These are phyloP conservation scores for Psettodes erumei DNA, from an alignment of 2,113 vertebrate genomes.

Conservation along the genomic window DNA sequence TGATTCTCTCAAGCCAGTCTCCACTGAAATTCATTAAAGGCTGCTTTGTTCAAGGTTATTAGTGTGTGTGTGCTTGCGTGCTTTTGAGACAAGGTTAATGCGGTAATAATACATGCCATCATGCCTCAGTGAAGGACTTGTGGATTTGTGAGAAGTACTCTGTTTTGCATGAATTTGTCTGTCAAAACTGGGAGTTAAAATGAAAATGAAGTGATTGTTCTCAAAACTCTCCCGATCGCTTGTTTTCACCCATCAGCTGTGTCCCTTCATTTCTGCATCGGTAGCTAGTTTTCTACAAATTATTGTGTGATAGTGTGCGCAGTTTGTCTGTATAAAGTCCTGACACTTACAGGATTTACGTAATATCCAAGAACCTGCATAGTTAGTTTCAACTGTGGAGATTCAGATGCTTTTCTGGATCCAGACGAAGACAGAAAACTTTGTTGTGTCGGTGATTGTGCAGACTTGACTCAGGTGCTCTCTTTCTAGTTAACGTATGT, in stretches of 20 bases:
- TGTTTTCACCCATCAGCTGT: too few relatives aligned
- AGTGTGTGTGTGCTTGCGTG: conserved; percentile 22
- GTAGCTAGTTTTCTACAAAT: background rate
- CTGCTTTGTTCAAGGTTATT: conserved; percentile 74
- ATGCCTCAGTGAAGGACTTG: conserved; percentile 8
- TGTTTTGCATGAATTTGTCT: background rate
- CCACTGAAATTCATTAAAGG: conserved; percentile 66
- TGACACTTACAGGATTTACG: background rate
- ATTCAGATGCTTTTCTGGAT: background rate
- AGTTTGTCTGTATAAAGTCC: background rate
- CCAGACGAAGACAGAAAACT: background rate
- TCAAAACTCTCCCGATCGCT: background rate
- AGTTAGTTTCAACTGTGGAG: background rate
- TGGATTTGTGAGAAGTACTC: conserved; percentile 18
- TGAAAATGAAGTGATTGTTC: background rate
- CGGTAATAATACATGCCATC: conserved; percentile 31
- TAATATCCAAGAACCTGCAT: background rate
- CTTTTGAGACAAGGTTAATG: conserved; percentile 22
- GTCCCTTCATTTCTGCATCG: too few relatives aligned
- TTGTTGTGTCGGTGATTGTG: too few relatives aligned
- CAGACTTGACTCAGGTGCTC: conserved; percentile 1
- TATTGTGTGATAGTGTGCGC: background rate
- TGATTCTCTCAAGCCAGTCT: conserved; percentile 42
- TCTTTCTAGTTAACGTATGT: background rate
- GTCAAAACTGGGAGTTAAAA: background rate